Conservation (phyloP, 2,888 invertebrate species). For the Calephelis perditalis region DNA sequence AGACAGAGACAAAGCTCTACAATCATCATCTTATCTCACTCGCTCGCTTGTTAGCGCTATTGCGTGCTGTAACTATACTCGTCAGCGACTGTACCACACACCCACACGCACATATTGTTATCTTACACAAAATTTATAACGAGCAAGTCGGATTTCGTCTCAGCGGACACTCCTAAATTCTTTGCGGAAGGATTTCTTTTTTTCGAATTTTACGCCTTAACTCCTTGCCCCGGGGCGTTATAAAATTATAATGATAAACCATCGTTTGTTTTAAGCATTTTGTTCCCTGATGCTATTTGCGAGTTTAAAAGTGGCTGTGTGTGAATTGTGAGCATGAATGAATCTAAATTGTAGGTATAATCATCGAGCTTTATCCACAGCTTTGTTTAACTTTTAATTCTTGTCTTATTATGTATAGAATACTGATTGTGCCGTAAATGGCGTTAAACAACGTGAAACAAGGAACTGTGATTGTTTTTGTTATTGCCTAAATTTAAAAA, state of each 20-base stretch:
- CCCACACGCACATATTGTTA: slow-evolving; percentile 74
- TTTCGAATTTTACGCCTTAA: slow-evolving; percentile 49
- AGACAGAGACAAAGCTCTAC: slow-evolving; percentile 52
- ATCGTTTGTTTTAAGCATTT: slow-evolving; percentile 53
- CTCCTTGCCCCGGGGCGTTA: slow-evolving; percentile 47
- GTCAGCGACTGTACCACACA: slow-evolving; percentile 72
- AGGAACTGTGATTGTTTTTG: no score
- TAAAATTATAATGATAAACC: slow-evolving; percentile 56
- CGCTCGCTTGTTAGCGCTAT: slow-evolving; percentile 77
- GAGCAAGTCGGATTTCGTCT: slow-evolving; percentile 70
- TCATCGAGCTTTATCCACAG: not conserved
- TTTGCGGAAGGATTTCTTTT: slow-evolving; percentile 68
- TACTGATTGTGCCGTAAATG: no score
- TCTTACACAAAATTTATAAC: slow-evolving; percentile 77
- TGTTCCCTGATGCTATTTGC: slow-evolving; percentile 47
- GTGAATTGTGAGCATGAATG: slow-evolving; percentile 6
- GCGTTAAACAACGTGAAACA: no score
- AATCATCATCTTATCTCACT: slow-evolving; percentile 41
- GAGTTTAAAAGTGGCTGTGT: slow-evolving; percentile 5
- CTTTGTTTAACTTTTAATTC: no score
- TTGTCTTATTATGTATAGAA: no score
- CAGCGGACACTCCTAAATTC: slow-evolving; percentile 72
- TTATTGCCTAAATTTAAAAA: no score
- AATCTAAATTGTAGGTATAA: slow-evolving; percentile 2
- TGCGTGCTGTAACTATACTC: slow-evolving; percentile 76